Conservation (phyloP, 2,797 vertebrate genomes). For the Pseudocheirus occidentalis region DNA sequence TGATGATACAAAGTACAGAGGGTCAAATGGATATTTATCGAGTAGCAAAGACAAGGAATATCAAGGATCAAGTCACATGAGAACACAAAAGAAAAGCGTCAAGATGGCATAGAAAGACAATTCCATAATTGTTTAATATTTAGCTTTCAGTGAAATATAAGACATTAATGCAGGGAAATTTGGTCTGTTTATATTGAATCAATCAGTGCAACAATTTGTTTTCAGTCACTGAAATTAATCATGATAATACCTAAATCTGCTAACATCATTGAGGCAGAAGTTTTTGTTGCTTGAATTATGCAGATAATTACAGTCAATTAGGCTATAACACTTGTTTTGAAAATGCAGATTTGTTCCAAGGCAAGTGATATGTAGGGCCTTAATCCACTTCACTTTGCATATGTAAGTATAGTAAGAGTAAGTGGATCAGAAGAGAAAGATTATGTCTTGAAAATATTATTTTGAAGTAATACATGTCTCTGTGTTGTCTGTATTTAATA, state of each 20-base stretch:
- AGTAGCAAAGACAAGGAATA: not conserved
- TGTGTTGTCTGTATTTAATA: not conserved
- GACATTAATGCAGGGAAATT: not conserved
- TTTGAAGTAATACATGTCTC: not conserved
- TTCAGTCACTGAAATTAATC: slow-evolving; percentile 32
- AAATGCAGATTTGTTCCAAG: not conserved
- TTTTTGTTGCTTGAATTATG: slow-evolving; percentile 8
- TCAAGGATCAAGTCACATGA: not conserved
- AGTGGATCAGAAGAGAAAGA: slow-evolving; percentile 5
- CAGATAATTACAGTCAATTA: slow-evolving; percentile 20
- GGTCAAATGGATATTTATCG: not conserved
- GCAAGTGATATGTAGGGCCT: not conserved
- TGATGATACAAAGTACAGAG: no score
- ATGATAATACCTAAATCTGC: not conserved
- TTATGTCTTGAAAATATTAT: not conserved
- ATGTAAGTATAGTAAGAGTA: slow-evolving; percentile 31
- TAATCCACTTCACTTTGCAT: slow-evolving; percentile 1
- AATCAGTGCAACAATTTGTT: slow-evolving; percentile 16
- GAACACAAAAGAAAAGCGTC: not conserved
- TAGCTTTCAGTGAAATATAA: not conserved
- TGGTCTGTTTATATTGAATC: not conserved
- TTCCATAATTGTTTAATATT: not conserved
- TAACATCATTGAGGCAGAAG: not conserved
- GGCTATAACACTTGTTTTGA: not conserved
- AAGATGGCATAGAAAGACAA: not conserved